Base-by-base conservation (phyloP, 1,140 invertebrate genomes). In the Lordiphosa mommai region DNA sequence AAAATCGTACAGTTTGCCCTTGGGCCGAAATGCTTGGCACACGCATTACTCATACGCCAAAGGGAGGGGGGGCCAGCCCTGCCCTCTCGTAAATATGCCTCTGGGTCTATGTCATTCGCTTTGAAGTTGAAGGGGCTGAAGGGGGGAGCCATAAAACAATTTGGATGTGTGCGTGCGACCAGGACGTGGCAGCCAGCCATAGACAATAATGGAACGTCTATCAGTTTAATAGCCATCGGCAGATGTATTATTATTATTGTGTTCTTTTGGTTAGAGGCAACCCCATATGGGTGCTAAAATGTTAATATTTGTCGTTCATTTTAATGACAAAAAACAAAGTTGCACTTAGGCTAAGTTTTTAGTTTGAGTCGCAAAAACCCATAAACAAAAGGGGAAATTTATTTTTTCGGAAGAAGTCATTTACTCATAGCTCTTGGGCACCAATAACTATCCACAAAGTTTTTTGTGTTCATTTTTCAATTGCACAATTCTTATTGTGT, bases 1-100 rank as follows among this genome's bases (percentile, higher is more conserved):
- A 71, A 76, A 66, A 67, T 46, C 52, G 33, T 33, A 40, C 23
- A 20, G 61, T 38, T 32, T 63, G 64, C 70, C 74, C 76, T 79
- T 79, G 76, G 53, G 65, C 36, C 36, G n/a, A 38, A 47, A 63
- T 36, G 32, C 10, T 37, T n/a, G 23, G 44, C 59, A 48, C 34
- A 37, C 43, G 57, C 64, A 80, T 74, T 79, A 70, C 74, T 73
- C 74, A 79, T 73, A 48, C 41, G 72, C 12, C 48, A 23, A 23
- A 23, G 40, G 50, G 46, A 9, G 6, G 38, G 50, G 37, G 53
- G 27, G 38, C 53, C 41, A n/a, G n/a, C n/a, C 33, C 52, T 48
- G 41, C 20, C 30, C 40, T 51, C 12, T 57, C 58, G 47, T 50
- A 48, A 52, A 33, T 61, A 40, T 44, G 41, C 60, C 34, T 34